phyloP scores from a whole-genome alignment of 2,113 vertebrate genomes.

The Nerophis lumbriciformis region DNA sequence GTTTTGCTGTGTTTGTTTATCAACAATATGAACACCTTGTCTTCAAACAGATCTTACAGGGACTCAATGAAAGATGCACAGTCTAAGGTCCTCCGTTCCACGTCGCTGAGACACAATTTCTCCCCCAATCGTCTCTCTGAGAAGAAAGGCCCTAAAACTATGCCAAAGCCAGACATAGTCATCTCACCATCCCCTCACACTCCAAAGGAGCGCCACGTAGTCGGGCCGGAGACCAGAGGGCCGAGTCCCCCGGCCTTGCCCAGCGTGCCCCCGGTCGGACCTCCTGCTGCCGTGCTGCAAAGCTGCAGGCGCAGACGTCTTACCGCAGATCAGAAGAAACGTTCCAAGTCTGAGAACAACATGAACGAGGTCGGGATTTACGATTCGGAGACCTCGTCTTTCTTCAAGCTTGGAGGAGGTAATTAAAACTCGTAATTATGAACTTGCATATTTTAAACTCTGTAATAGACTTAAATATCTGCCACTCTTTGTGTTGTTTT shows the following conservation, averaged over 20 bases:
- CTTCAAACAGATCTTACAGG: conserved; percentile 74
- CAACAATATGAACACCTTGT: conserved; percentile 6
- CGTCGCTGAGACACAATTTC: conserved; percentile 76
- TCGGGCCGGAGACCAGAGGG: conserved; percentile 65
- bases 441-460: no score
- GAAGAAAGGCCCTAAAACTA: conserved; percentile 74
- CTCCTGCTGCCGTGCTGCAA: conserved; percentile 55
- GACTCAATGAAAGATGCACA: conserved; percentile 88
- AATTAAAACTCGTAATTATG: neutral
- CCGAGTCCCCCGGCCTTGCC: conserved; percentile 56
- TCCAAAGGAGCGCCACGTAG: conserved; percentile 81
- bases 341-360: conserved; percentile 90
- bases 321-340: conserved; percentile 85
- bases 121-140: conserved; percentile 52
- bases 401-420: conserved; percentile 63
- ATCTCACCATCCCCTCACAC: conserved; percentile 72
- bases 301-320: conserved; percentile 84
- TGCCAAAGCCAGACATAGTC: conserved; percentile 47
- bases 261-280: conserved; percentile 42
- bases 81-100: conserved; percentile 82
- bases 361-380: conserved; percentile 88
- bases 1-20: neutral
- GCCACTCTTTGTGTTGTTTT: no score
- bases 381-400: conserved; percentile 53
- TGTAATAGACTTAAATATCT: no score